These are phyloP conservation scores for Calycopis cecrops DNA, from an alignment of 1,140 invertebrate genomes.

Conservation along the genomic window DNA sequence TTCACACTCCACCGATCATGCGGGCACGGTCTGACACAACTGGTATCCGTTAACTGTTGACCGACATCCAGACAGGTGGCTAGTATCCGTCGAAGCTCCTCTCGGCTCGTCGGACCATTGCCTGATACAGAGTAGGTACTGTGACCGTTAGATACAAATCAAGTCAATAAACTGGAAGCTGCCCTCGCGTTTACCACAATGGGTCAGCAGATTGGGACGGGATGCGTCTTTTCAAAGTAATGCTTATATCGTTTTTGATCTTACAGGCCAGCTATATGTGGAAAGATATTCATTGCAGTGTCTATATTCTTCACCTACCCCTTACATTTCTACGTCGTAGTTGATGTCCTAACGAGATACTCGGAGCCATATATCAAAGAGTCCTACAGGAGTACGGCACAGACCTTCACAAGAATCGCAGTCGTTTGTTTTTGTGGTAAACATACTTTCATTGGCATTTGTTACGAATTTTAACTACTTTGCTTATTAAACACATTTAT, in stretches of 20 bases:
- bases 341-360: conserved; percentile 82
- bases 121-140: too few species aligned
- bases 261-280: conserved; percentile 82
- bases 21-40: conserved; percentile 16
- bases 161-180: too few species aligned
- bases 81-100: too few species aligned
- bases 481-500: too few species aligned
- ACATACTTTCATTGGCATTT: conserved; percentile 16
- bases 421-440: conserved; percentile 68
- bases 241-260: conserved; percentile 16
- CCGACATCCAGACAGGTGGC: too few species aligned
- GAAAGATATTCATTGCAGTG: conserved; percentile 88
- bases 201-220: too few species aligned
- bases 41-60: too few species aligned
- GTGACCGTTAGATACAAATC: too few species aligned
- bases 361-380: conserved; percentile 71
- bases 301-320: conserved; percentile 93
- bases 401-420: conserved; percentile 79
- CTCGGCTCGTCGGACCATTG: too few species aligned
- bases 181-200: too few species aligned
- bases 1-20: conserved; percentile 10
- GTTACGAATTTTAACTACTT: too few species aligned
- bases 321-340: conserved; percentile 94
- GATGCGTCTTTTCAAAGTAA: too few species aligned
- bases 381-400: conserved; percentile 76